Evolutionary conservation across 2,113 vertebrate genomes (phyloP), one percentile per base, ranked within the genome.

Genomic region (Oryzias curvinotus): DNA sequence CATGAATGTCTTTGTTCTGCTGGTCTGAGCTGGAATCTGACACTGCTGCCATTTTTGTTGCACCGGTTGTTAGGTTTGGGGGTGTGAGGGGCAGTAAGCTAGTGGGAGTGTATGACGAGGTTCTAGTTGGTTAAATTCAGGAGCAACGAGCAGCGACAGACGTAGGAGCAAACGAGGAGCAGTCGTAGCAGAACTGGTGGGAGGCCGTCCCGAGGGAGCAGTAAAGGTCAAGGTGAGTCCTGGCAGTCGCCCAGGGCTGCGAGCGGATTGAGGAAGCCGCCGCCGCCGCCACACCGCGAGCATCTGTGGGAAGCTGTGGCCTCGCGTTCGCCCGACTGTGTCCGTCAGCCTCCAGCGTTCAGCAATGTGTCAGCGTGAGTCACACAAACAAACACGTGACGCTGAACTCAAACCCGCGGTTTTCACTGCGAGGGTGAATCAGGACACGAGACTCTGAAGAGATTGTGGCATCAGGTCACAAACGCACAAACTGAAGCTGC

Each of bases 321-420:
- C 21, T 14, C 15, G 44, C 17, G 44, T 46, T n/a, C 26, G n/a
- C 21, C 41, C 15, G 19, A 49, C 51, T 48, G 14, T 46, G 36
- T 36, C 10, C 36, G 10, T 36, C 8, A 10, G 36, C 36, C 36
- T 36, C 36, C 36, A 3, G 26, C 21, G 63, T 74, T 65, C 52
- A 78, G 65, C 19, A 72, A 60, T 62, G 52, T 43, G 49, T 16
- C 19, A 74, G 48, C 30, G 36, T 21, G 52, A 49, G 77, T 72
- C 66, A 75, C 68, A 73, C 70, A 62, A 60, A 52, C n/a, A 77
- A 49, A 52, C 5, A 16, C 64, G 2, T 68, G 71, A 74, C 61
- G 67, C 63, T 56, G 55, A 75, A 63, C 52, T 52, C 12, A 57
- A 46, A 46, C 42, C 48, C 52, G 54, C 43, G 15, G 25, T 45